A percentile compares a stretch with the other conserved stretches of the same genome.
Conservation (phyloP, 2,888 invertebrate species). For the Cancer borealis region DNA sequence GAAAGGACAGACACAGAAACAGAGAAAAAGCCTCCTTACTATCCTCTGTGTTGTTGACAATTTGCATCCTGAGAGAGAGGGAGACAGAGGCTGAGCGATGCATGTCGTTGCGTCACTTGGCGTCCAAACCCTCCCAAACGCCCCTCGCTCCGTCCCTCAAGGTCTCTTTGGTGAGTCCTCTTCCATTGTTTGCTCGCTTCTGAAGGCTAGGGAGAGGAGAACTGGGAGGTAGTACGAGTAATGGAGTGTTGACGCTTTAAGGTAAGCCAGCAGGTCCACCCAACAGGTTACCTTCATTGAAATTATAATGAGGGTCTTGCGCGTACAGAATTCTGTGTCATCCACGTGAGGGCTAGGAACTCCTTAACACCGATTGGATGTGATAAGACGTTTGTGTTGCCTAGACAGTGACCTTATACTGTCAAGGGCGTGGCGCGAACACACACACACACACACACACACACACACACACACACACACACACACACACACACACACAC, state of each 20-base stretch:
- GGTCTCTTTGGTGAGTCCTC: not conserved
- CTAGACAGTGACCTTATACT: not conserved
- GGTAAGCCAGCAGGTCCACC: not conserved
- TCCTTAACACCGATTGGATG: conserved; percentile 5
- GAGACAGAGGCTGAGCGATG: not conserved
- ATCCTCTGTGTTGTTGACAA: not conserved
- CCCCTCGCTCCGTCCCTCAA: not conserved
- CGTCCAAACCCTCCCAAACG: not conserved
- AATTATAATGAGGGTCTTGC: conserved; percentile 31
- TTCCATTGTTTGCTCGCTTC: conserved; percentile 1
- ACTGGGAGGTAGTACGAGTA: not conserved
- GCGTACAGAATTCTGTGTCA: conserved; percentile 32
- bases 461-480: not conserved
- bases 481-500: not conserved
- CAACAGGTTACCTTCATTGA: conserved; percentile 31
- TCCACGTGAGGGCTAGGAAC: conserved; percentile 28
- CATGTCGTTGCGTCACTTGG: not conserved
- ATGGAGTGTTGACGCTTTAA: not conserved
- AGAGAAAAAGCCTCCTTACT: not conserved
- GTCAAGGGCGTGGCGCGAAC: not conserved
- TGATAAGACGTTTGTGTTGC: conserved; percentile 14
- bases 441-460: not conserved
- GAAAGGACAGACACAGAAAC: not conserved
- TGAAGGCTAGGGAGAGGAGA: not conserved
- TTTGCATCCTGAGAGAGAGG: conserved; percentile 15